Percentiles rank a stretch among this genome's conserved stretches.
These are phyloP conservation scores for Sakesphorus luctuosus DNA, from an alignment of 2,113 vertebrate genomes.

Conservation along the genomic window DNA sequence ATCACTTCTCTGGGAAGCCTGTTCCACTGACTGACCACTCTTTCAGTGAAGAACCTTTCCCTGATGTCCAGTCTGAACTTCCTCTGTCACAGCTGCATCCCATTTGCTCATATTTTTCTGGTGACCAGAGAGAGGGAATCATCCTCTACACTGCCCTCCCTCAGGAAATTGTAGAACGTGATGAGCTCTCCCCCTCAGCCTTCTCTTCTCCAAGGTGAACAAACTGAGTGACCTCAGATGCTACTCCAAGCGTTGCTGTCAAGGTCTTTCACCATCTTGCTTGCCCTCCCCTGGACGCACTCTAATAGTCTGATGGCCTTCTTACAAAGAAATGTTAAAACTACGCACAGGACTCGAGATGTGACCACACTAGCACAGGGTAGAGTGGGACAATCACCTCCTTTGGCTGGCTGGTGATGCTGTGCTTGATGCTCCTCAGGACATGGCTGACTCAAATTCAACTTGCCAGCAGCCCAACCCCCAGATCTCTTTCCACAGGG, in stretches of 20 bases:
- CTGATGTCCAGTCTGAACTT: too few relatives aligned
- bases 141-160: neutral
- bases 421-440: neutral
- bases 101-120: neutral
- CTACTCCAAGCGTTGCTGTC: neutral
- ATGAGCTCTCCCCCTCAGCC: neutral
- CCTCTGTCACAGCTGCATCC: too few relatives aligned
- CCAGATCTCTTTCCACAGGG: neutral
- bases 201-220: neutral
- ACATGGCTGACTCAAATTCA: neutral
- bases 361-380: neutral
- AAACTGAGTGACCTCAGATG: neutral
- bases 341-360: accelerated
- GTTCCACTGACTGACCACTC: too few relatives aligned
- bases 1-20: too few relatives aligned
- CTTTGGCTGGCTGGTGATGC: neutral
- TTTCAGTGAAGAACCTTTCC: too few relatives aligned
- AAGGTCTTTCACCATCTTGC: neutral
- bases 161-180: neutral
- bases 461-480: too few relatives aligned
- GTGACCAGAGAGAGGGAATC: neutral
- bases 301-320: neutral
- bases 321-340: neutral
- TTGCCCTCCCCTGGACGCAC: neutral
- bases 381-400: neutral